A percentile compares a stretch with the other conserved stretches of the same genome.
Conservation (phyloP, 2,113 vertebrate genomes). For the Ciconia maguari region DNA sequence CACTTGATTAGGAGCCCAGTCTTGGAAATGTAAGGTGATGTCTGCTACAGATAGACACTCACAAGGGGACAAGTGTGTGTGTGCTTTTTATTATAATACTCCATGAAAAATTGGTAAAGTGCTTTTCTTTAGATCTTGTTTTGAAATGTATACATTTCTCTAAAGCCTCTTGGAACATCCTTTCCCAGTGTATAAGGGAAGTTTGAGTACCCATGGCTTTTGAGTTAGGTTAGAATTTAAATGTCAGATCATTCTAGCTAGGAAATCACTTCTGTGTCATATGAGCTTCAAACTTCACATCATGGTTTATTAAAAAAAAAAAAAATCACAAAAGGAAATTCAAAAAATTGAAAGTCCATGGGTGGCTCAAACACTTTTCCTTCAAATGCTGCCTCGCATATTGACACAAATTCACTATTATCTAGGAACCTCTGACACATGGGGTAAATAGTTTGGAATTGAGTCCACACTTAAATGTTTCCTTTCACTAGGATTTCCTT, state of each 20-base stretch:
- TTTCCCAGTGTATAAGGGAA: neutral
- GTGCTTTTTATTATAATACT: neutral
- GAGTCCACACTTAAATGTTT: neutral
- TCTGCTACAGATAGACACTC: neutral
- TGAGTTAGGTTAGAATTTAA: neutral
- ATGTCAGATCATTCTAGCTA: neutral
- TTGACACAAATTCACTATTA: neutral
- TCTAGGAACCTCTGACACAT: neutral
- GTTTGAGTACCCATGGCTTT: neutral
- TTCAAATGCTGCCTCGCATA: neutral
- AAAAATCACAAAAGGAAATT: neutral
- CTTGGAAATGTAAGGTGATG: neutral
- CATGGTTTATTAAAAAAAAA: neutral
- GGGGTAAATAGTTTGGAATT: neutral
- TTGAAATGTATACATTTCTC: neutral
- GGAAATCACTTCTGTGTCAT: neutral
- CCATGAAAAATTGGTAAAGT: neutral
- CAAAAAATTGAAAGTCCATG: neutral
- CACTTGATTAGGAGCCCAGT: neutral
- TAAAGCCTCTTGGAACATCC: neutral
- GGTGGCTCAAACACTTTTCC: neutral
- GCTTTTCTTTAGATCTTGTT: neutral
- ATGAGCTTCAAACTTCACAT: neutral
- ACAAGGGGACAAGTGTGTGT: neutral
- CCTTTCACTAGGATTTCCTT: neutral